Evolutionary conservation across 2,797 vertebrate species (phyloP).

Genomic region (Poecilia picta): DNA sequence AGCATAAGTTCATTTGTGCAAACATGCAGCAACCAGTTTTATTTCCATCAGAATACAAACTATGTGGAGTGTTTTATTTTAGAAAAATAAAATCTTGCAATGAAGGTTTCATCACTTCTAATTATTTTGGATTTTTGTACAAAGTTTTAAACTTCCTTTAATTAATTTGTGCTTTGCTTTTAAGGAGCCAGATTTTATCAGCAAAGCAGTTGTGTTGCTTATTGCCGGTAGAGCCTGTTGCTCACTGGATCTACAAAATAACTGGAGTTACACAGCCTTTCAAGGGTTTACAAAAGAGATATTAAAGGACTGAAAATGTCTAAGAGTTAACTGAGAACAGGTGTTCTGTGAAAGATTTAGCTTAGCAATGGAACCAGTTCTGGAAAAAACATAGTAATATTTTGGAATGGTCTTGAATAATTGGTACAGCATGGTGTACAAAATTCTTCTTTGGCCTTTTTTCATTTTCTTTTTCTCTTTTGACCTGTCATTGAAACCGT

Average conservation of each 20-base stretch:
- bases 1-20: not conserved
- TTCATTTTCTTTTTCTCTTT: not conserved
- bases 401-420: not conserved
- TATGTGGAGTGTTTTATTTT: not conserved
- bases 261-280: not conserved
- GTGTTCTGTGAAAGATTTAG: not conserved
- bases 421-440: not conserved
- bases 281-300: not conserved
- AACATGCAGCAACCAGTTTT: conserved; percentile 3
- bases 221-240: not conserved
- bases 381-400: not conserved
- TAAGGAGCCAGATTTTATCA: not conserved
- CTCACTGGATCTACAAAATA: not conserved
- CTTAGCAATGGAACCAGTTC: too few species aligned
- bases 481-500: not conserved
- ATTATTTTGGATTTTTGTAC: not conserved
- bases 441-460: not conserved
- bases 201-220: not conserved
- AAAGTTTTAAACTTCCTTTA: not conserved
- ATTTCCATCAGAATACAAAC: conserved; percentile 10
- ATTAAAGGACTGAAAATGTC: not conserved
- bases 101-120: not conserved
- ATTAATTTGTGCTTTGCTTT: not conserved
- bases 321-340: not conserved
- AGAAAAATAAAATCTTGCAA: not conserved